A percentile compares a stretch with the other conserved stretches of the same genome.
Conservation (phyloP, 2,888 invertebrate species). For the Pandemis corylana region DNA sequence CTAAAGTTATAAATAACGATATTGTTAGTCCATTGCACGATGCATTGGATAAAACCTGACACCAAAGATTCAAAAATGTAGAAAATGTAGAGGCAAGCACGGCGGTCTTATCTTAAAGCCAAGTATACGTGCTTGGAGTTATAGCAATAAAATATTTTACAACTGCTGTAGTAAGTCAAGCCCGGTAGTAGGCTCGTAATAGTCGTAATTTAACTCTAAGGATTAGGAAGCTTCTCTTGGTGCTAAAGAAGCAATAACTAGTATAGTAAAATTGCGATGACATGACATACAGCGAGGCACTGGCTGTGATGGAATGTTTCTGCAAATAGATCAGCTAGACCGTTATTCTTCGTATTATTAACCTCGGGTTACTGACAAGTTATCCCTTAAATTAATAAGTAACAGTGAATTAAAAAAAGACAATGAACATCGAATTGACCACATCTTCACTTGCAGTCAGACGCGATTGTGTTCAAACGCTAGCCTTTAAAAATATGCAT, state of each 20-base stretch:
- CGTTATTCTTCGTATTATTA: not conserved
- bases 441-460: too few species aligned
- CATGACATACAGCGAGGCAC: constrained; percentile 2
- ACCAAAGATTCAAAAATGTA: constrained; percentile 16
- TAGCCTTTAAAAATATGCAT: too few species aligned
- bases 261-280: constrained; percentile 19
- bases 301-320: not conserved
- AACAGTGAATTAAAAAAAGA: not conserved
- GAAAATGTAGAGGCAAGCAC: constrained; percentile 20
- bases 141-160: constrained; percentile 42
- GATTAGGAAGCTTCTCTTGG: constrained; percentile 31
- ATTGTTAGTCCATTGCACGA: not conserved
- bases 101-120: constrained; percentile 25
- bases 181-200: constrained; percentile 32
- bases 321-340: not conserved
- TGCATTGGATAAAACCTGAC: constrained; percentile 4
- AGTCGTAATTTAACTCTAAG: constrained; percentile 27
- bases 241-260: constrained; percentile 23
- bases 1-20: too few species aligned
- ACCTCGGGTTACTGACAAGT: too few species aligned
- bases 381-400: not conserved
- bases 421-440: too few species aligned
- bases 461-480: too few species aligned
- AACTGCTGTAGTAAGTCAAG: constrained; percentile 36
- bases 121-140: constrained; percentile 35